Percentiles rank a stretch among this genome's conserved stretches.
These are phyloP conservation scores for Tubulanus polymorphus DNA, from an alignment of 2,888 invertebrate species.

Conservation along the genomic window DNA sequence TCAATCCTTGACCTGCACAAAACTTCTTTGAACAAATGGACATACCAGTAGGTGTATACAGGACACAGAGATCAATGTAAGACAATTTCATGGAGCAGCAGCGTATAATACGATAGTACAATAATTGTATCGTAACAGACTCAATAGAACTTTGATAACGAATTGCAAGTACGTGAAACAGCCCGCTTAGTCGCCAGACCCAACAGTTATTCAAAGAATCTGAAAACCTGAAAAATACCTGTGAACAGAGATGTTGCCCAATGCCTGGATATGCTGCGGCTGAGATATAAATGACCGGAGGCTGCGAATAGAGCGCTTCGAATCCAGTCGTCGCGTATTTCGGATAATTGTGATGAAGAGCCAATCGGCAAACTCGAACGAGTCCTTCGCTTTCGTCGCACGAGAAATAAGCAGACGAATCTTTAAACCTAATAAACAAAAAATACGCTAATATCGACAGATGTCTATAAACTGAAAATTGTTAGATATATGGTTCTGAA, in stretches of 20 bases:
- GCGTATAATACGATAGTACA: no score
- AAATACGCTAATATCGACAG: no score
- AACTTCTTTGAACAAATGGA: no score
- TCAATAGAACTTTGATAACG: neutral
- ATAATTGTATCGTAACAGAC: neutral
- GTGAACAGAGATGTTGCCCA: conserved; percentile 48
- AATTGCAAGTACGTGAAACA: no score
- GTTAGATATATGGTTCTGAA: no score
- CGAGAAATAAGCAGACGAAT: conserved; percentile 80
- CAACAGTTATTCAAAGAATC: no score
- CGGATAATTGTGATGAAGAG: conserved; percentile 75
- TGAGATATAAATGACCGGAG: conserved; percentile 66
- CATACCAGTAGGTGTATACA: no score
- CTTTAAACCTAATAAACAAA: conserved; percentile 77
- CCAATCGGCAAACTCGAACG: conserved; percentile 74
- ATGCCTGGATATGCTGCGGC: conserved; percentile 49
- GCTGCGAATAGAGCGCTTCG: conserved; percentile 72
- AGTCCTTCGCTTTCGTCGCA: conserved; percentile 84
- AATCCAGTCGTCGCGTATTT: conserved; percentile 78
- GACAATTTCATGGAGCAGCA: no score
- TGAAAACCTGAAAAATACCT: conserved; percentile 31
- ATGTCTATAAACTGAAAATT: no score
- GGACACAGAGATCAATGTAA: no score
- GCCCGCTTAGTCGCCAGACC: no score
- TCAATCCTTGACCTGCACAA: no score